Evolutionary conservation across 2,113 vertebrate genomes (phyloP).

Genomic region (Zosterops lateralis): DNA sequence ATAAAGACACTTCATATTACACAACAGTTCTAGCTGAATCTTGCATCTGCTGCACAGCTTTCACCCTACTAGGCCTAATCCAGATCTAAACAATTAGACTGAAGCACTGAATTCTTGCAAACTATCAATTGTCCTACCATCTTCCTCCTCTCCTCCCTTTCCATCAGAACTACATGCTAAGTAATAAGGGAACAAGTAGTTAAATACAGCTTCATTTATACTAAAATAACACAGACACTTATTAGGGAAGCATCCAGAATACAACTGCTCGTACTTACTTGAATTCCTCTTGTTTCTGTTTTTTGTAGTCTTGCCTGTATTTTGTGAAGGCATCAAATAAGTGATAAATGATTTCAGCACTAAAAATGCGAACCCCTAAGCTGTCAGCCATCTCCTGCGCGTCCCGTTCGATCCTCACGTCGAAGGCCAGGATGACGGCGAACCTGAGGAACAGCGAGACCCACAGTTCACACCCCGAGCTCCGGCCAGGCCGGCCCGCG

Average conservation of each 20-base stretch:
- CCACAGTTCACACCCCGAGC: accelerated
- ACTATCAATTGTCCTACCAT: not conserved
- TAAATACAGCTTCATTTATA: not conserved
- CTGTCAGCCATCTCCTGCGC: constrained; percentile 97
- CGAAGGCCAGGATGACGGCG: constrained; percentile 93
- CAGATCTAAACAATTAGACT: not conserved
- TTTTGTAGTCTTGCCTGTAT: constrained; percentile 97
- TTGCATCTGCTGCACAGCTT: not conserved
- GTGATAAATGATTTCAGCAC: constrained; percentile 98
- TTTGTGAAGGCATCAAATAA: constrained; percentile 98
- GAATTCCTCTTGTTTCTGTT: constrained; percentile 97
- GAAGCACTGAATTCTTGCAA: not conserved
- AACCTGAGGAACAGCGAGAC: constrained; percentile 74
- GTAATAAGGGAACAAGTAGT: not conserved
- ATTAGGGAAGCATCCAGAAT: not conserved
- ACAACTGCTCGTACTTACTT: constrained; percentile 78
- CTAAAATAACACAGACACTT: not conserved
- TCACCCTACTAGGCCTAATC: not conserved
- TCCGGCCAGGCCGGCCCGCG: not conserved
- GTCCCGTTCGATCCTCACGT: constrained; percentile 94
- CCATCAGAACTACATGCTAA: not conserved
- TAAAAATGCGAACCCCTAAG: constrained; percentile 93
- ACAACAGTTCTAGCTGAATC: not conserved
- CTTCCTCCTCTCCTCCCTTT: not conserved
- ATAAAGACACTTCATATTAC: not conserved